A percentile compares a stretch with the other conserved stretches of the same genome.
phyloP scores from a whole-genome alignment of 1,140 invertebrate genomes.

The Anastrepha ludens region DNA sequence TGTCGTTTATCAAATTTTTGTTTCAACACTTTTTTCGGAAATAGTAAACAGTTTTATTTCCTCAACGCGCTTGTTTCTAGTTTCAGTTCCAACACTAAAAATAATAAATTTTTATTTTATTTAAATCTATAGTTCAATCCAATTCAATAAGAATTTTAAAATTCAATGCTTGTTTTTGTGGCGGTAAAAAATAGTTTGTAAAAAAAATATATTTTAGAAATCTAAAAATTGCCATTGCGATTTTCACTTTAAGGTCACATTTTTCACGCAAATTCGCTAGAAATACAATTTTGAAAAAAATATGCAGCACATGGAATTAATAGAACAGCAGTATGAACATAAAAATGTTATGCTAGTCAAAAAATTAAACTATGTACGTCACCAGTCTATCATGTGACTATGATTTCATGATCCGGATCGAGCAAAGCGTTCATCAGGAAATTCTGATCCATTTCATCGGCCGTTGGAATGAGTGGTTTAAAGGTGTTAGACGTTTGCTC shows the following conservation, averaged over 20 bases:
- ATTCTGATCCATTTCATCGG: constrained; percentile 51
- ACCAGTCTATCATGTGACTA: constrained; percentile 51
- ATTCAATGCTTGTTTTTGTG: not conserved
- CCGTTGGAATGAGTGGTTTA: not conserved
- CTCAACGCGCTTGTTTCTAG: too few relatives aligned
- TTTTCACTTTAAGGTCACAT: constrained; percentile 35
- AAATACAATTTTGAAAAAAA: too few relatives aligned
- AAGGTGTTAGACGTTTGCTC: constrained; percentile 26
- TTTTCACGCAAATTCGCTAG: not conserved
- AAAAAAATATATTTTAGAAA: constrained; percentile 6
- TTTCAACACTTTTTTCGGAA: too few relatives aligned
- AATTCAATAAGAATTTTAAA: not conserved
- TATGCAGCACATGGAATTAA: too few relatives aligned
- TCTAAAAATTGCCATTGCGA: not conserved
- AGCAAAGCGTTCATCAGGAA: constrained; percentile 53
- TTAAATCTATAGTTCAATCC: not conserved
- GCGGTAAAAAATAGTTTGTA: not conserved
- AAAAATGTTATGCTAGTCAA: not conserved
- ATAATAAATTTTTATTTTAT: too few relatives aligned
- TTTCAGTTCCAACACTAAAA: too few relatives aligned
- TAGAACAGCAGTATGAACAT: not conserved
- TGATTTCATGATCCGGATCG: constrained; percentile 55
- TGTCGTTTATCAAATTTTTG: too few relatives aligned
- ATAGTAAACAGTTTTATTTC: too few relatives aligned
- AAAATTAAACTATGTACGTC: not conserved